Evolutionary conservation across 2,113 vertebrate species (phyloP).

Genomic region (Thermophis baileyi): DNA sequence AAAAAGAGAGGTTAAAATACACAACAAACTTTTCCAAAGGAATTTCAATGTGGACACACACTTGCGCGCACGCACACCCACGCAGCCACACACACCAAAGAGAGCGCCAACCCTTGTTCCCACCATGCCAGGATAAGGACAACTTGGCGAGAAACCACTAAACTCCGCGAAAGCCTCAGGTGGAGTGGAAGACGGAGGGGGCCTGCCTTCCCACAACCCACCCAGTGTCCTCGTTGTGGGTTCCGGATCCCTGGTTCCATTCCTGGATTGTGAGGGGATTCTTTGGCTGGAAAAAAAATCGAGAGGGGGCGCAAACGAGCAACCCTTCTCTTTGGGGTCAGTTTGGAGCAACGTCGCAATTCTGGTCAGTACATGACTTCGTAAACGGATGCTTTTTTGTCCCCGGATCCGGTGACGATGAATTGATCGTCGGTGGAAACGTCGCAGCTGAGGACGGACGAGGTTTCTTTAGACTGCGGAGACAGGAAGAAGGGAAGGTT

Average conservation of each 20-base stretch:
- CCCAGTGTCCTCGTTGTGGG: neutral
- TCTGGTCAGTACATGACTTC: constrained; percentile 93
- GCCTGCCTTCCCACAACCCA: neutral
- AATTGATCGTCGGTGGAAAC: constrained; percentile 95
- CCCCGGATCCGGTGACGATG: constrained; percentile 95
- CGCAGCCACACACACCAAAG: too few species aligned
- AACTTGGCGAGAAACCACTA: neutral
- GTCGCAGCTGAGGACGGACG: constrained; percentile 95
- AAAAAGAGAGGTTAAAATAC: neutral
- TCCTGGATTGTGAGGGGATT: neutral
- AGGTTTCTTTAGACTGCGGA: constrained; percentile 90
- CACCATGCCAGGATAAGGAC: neutral
- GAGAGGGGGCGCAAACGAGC: neutral
- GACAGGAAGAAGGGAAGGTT: fast-evolving
- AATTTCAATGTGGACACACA: neutral
- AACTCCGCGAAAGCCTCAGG: neutral
- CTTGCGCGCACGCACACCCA: neutral
- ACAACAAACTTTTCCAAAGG: neutral
- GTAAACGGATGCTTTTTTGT: constrained; percentile 97
- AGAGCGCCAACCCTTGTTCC: neutral
- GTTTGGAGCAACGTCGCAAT: neutral
- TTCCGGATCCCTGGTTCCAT: too few species aligned
- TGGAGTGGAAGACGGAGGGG: neutral
- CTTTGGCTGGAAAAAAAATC: constrained; percentile 14
- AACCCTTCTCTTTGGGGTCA: neutral